Conservation (phyloP, 2,888 invertebrate species). For the Dasysyrphus tricinctus region DNA sequence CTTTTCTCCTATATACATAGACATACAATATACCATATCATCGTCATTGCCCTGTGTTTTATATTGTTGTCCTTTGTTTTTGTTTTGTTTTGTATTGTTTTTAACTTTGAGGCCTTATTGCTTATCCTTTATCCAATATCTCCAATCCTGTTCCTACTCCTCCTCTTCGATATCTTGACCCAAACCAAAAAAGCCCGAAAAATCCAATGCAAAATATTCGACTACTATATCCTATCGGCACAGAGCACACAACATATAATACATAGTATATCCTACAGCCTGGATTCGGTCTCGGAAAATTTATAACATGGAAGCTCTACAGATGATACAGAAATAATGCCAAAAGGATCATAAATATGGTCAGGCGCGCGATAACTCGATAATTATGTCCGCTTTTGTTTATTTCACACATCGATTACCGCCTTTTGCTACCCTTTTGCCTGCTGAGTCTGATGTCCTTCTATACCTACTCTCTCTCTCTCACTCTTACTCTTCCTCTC, state of each 20-base stretch:
- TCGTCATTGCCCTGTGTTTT: constrained; percentile 41
- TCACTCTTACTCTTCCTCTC: not conserved
- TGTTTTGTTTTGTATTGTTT: constrained; percentile 33
- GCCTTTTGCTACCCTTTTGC: constrained; percentile 77
- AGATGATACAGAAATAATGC: constrained; percentile 76
- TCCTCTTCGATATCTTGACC: constrained; percentile 25
- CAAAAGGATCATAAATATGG: constrained; percentile 78
- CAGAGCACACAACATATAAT: constrained; percentile 9
- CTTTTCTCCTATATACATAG: constrained; percentile 32
- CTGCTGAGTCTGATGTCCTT: constrained; percentile 17
- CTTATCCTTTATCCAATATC: constrained; percentile 68
- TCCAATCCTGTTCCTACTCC: constrained; percentile 45
- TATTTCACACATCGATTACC: constrained; percentile 84
- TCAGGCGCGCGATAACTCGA: constrained; percentile 83
- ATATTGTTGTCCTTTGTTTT: constrained; percentile 34
- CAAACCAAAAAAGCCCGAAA: constrained; percentile 18
- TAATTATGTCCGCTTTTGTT: constrained; percentile 84
- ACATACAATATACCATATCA: constrained; percentile 23
- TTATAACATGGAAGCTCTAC: constrained; percentile 60
- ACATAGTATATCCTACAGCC: not conserved
- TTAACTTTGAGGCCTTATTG: constrained; percentile 54
- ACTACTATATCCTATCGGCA: constrained; percentile 57
- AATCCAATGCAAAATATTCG: constrained; percentile 37
- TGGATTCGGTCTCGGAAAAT: constrained; percentile 46
- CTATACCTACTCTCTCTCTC: not conserved